A percentile compares a stretch with the other conserved stretches of the same genome.
Evolutionary conservation across 2,113 vertebrate genomes (phyloP).

Genomic region (Nymphicus hollandicus): DNA sequence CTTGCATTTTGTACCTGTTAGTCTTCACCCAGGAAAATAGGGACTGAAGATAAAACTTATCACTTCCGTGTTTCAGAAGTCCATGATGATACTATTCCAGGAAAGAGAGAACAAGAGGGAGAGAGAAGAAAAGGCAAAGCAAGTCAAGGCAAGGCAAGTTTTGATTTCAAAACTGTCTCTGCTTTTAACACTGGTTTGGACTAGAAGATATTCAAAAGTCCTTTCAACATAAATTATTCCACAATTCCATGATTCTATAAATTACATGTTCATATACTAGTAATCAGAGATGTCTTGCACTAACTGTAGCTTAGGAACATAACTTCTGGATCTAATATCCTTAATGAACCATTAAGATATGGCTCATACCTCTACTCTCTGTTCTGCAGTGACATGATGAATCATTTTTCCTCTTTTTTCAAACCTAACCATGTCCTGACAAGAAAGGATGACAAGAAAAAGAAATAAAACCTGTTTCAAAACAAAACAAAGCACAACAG

Average conservation of each 20-base stretch:
- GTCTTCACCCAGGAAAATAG: not conserved
- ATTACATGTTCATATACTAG: not conserved
- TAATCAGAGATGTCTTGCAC: not conserved
- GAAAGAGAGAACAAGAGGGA: not conserved
- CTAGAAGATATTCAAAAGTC: not conserved
- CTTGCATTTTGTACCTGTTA: not conserved
- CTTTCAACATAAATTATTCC: not conserved
- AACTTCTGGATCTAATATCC: not conserved
- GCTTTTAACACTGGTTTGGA: not conserved
- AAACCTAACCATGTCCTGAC: not conserved
- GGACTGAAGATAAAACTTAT: not conserved
- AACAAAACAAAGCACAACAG: not conserved
- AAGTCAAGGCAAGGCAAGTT: not conserved
- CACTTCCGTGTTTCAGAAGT: not conserved
- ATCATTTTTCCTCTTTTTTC: not conserved
- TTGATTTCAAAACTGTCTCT: not conserved
- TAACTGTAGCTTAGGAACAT: not conserved
- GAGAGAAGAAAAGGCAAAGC: not conserved
- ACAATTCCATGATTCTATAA: not conserved
- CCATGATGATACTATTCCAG: not conserved
- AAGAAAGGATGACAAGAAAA: not conserved
- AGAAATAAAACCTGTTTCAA: not conserved
- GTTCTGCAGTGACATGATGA: not conserved
- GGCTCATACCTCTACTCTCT: not conserved
- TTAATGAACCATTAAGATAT: not conserved